phyloP scores from a whole-genome alignment of 2,888 invertebrate species.

The Oscheius sp. region DNA sequence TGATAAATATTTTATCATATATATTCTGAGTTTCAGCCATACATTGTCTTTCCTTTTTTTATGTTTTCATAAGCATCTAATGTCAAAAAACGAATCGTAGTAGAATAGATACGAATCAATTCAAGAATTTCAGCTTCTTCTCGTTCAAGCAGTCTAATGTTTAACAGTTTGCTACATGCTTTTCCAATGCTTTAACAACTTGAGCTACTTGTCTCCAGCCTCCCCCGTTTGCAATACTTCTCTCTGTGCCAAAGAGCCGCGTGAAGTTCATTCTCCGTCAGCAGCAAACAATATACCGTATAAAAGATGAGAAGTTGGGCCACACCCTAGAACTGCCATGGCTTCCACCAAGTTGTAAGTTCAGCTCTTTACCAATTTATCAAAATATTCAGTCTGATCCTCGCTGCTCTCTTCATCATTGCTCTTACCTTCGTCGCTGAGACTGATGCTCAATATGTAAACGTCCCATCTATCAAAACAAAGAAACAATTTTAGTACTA shows the following conservation, averaged over 20 bases:
- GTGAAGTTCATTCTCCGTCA: slow-evolving; percentile 13
- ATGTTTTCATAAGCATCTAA: no score
- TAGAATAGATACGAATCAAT: no score
- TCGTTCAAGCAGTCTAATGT: no score
- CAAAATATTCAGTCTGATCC: slow-evolving; percentile 5
- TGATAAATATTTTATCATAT: no score
- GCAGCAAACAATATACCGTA: slow-evolving; percentile 15
- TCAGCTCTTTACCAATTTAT: neutral
- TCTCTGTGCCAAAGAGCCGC: slow-evolving; percentile 4
- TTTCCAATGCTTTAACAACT: neutral
- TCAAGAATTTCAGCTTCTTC: no score
- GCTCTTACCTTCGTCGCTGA: slow-evolving; percentile 21
- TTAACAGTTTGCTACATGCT: no score
- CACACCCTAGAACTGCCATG: slow-evolving; percentile 22
- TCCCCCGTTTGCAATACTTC: slow-evolving; percentile 34
- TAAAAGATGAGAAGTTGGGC: slow-evolving; percentile 1
- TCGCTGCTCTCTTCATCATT: slow-evolving; percentile 25
- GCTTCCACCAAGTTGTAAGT: slow-evolving; percentile 32
- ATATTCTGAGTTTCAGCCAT: no score
- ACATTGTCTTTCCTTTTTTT: no score
- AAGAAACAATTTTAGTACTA: slow-evolving; percentile 11
- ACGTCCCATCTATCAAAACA: neutral
- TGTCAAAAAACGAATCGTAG: no score
- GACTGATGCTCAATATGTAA: slow-evolving; percentile 32
- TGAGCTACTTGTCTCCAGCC: slow-evolving; percentile 15